Base-by-base conservation (phyloP, 2,113 vertebrate genomes). In the Rhinopithecus roxellana region DNA sequence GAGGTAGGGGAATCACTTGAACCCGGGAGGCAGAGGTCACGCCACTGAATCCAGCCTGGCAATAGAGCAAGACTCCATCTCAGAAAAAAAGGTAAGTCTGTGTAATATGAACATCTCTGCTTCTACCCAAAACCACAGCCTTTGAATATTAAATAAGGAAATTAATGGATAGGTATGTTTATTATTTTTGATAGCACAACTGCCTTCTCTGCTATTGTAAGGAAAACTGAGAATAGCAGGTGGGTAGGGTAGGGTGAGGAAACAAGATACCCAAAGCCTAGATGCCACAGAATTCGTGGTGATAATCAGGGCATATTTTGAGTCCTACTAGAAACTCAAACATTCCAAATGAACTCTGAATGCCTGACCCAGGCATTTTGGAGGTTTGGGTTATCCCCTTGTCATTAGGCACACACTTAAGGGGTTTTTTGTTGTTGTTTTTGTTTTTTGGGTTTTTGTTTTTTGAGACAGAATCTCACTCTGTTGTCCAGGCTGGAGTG, bases 141-240 rank as follows among this genome's bases (percentile, higher is more conserved):
- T 70, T 57, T 79, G 59, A 6, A 55, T 86, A 43, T 75, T 77
- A 85, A 59, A 78, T 78, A 82, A 84, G 75, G 52, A 87, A 94
- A 81, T 30, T n/a, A 55, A 40, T 78, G 22, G 32, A 23, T 59
- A 67, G 2, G 2, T 48, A 11, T 69, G 48, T 90, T 87, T 13
- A 38, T 64, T 89, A 7, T 80, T 94, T 90, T 64, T 64, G 72
- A 50, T 74, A 82, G 30, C 32, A 86, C 45, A 75, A 25, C 74
- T 97, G 70, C 52, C 32, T 90, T 97, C 48, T 91, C 35, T 81
- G 64, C 70, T 92, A 23, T 78, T 85, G 7, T 77, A 57, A 89
- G 84, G n/a, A 94, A 94, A 84, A 48, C 64, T 61, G 30, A 82
- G 50, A 84, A 69, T 6, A 72, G 78, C 43, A 81, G 43, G 64